phyloP scores from a whole-genome alignment of 2,797 vertebrate species.

The Mus caroli region DNA sequence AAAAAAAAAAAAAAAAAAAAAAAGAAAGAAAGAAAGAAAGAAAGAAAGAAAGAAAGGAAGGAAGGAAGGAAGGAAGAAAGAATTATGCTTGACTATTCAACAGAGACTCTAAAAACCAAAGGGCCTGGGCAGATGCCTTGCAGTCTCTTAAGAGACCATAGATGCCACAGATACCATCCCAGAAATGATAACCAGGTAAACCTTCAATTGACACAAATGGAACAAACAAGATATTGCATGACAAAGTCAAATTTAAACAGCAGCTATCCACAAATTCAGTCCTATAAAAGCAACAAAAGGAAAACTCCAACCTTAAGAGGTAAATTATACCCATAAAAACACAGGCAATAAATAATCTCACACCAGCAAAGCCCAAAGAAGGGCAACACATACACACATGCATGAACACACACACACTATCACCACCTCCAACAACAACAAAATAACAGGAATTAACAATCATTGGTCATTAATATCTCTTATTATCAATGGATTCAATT shows the following conservation, averaged over 20 bases:
- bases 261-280: neutral
- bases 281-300: neutral
- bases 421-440: neutral
- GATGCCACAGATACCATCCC: neutral
- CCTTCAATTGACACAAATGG: neutral
- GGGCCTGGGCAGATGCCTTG: neutral
- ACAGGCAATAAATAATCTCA: neutral
- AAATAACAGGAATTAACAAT: neutral
- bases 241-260: neutral
- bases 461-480: neutral
- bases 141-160: neutral
- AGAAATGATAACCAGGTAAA: neutral
- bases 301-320: neutral
- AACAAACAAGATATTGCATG: neutral
- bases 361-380: neutral
- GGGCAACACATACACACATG: too few relatives aligned
- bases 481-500: neutral
- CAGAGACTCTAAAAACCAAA: neutral
- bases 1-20: too few relatives aligned
- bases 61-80: too few relatives aligned
- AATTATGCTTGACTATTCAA: neutral
- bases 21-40: too few relatives aligned
- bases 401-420: neutral
- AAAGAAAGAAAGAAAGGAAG: too few relatives aligned
- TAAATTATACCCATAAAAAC: neutral